Percentiles rank a stretch among this genome's conserved stretches.
phyloP scores from a whole-genome alignment of 2,797 vertebrate species.

The Acanthurus leucopareius region DNA sequence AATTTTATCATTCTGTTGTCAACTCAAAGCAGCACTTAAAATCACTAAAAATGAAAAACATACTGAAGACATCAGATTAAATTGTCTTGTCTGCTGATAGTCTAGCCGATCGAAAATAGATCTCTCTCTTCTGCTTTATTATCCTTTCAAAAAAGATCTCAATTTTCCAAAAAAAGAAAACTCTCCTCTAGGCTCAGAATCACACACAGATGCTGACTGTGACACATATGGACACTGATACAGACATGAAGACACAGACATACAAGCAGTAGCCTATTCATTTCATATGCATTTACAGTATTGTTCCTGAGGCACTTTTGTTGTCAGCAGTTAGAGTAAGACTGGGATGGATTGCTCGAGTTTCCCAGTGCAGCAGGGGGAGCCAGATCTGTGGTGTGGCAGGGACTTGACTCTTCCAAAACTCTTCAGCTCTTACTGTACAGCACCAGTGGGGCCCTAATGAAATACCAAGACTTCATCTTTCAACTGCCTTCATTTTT shows the following conservation, averaged over 20 bases:
- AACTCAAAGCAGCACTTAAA: slow-evolving; percentile 34
- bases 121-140: slow-evolving; percentile 30
- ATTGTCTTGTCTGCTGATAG: slow-evolving; percentile 30
- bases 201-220: slow-evolving; percentile 44
- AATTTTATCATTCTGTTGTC: slow-evolving; percentile 48
- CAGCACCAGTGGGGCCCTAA: slow-evolving; percentile 26
- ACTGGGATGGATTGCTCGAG: slow-evolving; percentile 26
- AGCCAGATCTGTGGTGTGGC: slow-evolving; percentile 70
- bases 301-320: slow-evolving; percentile 29
- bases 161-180: slow-evolving; percentile 28
- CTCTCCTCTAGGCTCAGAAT: slow-evolving; percentile 28
- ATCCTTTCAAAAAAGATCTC: slow-evolving; percentile 34
- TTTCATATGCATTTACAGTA: slow-evolving; percentile 30
- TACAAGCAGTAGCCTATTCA: slow-evolving; percentile 16
- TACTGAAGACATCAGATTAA: slow-evolving; percentile 31
- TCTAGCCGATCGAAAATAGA: slow-evolving; percentile 36
- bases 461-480: slow-evolving; percentile 52
- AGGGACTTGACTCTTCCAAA: slow-evolving; percentile 30
- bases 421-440: slow-evolving; percentile 16
- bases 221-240: slow-evolving; percentile 31
- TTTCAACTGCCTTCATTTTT: slow-evolving; percentile 40
- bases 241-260: slow-evolving; percentile 33
- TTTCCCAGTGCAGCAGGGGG: slow-evolving; percentile 61
- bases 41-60: slow-evolving; percentile 45
- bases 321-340: slow-evolving; percentile 53